A percentile compares a stretch with the other conserved stretches of the same genome.
Conservation (phyloP, 2,113 vertebrate genomes). For the Hydropotes inermis region DNA sequence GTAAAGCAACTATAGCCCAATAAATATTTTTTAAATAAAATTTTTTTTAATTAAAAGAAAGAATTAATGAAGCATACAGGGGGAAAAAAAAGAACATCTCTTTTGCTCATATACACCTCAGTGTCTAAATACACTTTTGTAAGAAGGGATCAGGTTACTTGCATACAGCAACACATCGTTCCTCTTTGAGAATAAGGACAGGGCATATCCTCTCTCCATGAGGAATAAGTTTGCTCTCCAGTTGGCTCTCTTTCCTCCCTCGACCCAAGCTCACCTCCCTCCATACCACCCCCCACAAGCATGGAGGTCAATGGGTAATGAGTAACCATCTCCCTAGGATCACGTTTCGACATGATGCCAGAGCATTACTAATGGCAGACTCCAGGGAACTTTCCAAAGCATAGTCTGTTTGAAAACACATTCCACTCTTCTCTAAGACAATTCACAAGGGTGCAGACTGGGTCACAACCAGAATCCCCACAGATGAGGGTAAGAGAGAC, state of each 20-base stretch:
- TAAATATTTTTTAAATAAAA: background rate
- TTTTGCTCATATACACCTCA: constrained; percentile 8
- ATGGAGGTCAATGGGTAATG: background rate
- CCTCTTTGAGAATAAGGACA: constrained; percentile 39
- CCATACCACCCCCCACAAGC: background rate
- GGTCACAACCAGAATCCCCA: background rate
- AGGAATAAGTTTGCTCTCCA: background rate
- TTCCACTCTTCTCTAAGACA: background rate
- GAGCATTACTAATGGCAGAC: background rate
- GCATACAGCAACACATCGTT: background rate
- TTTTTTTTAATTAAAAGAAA: background rate
- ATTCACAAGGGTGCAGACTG: background rate
- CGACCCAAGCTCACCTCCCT: background rate
- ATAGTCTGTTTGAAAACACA: constrained; percentile 17
- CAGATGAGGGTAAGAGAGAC: background rate
- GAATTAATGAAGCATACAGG: background rate
- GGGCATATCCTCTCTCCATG: background rate
- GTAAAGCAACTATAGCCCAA: background rate
- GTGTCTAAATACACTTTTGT: background rate
- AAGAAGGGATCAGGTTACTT: background rate
- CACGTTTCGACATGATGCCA: background rate
- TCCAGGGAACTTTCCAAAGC: constrained; percentile 17
- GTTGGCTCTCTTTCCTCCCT: background rate
- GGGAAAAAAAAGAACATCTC: background rate
- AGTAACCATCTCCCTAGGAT: background rate